Percentiles rank a stretch among this genome's conserved stretches.
These are phyloP conservation scores for Polia nebulosa DNA, from an alignment of 2,888 invertebrate species.

Conservation along the genomic window DNA sequence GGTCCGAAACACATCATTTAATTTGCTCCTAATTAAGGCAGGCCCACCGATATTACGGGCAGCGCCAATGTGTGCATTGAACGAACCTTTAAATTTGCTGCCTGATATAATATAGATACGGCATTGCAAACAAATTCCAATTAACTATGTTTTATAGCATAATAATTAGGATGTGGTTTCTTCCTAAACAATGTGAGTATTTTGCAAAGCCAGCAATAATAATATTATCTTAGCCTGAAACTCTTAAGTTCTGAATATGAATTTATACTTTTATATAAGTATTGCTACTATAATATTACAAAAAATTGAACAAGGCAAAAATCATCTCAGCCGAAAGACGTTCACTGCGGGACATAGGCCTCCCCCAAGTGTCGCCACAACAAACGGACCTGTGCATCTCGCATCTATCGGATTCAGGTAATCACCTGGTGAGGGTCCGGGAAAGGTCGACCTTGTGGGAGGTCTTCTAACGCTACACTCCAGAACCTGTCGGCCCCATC, in stretches of 20 bases:
- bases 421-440: too few relatives aligned
- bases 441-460: too few relatives aligned
- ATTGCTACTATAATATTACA: too few relatives aligned
- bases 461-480: too few relatives aligned
- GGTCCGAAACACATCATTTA: constrained; percentile 80
- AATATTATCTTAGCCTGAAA: background rate
- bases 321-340: too few relatives aligned
- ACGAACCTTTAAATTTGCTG: constrained; percentile 46
- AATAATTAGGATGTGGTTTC: constrained; percentile 31
- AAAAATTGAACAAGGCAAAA: too few relatives aligned
- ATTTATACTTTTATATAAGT: background rate
- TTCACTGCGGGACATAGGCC: background rate
- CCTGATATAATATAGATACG: constrained; percentile 62
- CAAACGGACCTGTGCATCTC: too few relatives aligned
- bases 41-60: constrained; percentile 70
- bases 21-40: constrained; percentile 84
- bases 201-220: background rate
- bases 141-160: constrained; percentile 41
- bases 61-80: constrained; percentile 66
- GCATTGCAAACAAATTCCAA: constrained; percentile 47
- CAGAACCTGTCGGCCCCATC: too few relatives aligned
- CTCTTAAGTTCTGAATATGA: background rate
- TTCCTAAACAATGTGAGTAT: background rate
- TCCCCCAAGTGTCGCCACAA: too few relatives aligned
- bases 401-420: too few relatives aligned